Evolutionary conservation across 2,797 vertebrate species (phyloP), one percentile per base, ranked within the genome.

Genomic region (Anguilla megastoma): DNA sequence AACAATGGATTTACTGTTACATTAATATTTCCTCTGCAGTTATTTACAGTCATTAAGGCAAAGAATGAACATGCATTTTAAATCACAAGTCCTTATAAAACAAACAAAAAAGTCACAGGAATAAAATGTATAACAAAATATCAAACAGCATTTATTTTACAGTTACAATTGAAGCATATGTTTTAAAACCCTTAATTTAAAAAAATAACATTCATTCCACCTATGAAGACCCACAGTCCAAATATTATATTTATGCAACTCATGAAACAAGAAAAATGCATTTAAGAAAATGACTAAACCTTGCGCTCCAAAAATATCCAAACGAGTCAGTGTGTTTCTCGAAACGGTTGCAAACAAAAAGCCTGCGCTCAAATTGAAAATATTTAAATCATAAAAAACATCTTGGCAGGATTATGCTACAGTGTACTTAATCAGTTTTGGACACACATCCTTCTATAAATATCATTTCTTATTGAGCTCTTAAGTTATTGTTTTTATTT

Each of bases 201-300:
- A 86, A 91, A 92, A 95, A 94, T 92, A 91, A 91, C 92, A 90
- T 86, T 90, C 93, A 92, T 95, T 91, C 93, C 95, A 94, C 95
- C 93, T 56, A 92, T 94, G 95, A 96, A 97, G 96, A 96, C 94
- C 96, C 94, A 96, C 94, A 97, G 54, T 90, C 93, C 95, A 95
- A 69, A 95, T 92, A 96, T 86, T 93, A 94, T 93, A 18, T 5
- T 63, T 63, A 24, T 63, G 41, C 41, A 45, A 45, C 41, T 45
- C 41, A 45, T 45, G 41, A 45, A 45, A 45, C 18, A 63, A 63
- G 63, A 69, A 69, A 69, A n/a, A 69, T n/a, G 14, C 56, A 58
- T 58, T 58, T 58, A 58, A 58, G 56, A 2, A 58, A 58, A 58
- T 58, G 56, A 58, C 56, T 58, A n/a, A 27, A 69, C 63, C 63